Evolutionary conservation across 2,888 invertebrate genomes (phyloP).

Genomic region (Platycheirus rosarum): DNA sequence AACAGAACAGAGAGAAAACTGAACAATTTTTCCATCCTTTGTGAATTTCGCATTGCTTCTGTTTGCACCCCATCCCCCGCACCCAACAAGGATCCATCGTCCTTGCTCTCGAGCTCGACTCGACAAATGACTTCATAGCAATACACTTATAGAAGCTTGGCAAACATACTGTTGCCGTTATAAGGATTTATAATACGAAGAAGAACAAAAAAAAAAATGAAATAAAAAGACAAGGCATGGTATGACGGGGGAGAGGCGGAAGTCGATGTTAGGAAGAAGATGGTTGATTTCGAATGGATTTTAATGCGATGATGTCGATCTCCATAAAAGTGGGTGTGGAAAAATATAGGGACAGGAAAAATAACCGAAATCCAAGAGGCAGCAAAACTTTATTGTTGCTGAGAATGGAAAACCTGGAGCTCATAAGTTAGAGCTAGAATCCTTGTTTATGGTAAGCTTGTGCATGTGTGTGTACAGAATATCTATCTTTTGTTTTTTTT

Average conservation of each 20-base stretch:
- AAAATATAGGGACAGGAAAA: slow-evolving; percentile 12
- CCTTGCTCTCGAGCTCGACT: too few species aligned
- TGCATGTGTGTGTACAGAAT: slow-evolving; percentile 1
- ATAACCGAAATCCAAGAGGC: slow-evolving; percentile 30
- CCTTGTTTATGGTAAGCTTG: slow-evolving; percentile 2
- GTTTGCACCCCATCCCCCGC: neutral
- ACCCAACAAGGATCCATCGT: slow-evolving; percentile 1
- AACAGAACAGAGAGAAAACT: slow-evolving; percentile 37
- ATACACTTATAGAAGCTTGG: slow-evolving; percentile 63
- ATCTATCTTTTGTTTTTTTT: too few species aligned
- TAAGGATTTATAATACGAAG: slow-evolving; percentile 66
- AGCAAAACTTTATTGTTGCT: slow-evolving; percentile 62
- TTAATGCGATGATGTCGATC: slow-evolving; percentile 71
- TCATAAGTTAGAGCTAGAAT: slow-evolving; percentile 50
- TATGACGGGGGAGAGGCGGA: slow-evolving; percentile 17
- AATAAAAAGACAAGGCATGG: slow-evolving; percentile 9
- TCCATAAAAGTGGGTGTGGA: slow-evolving; percentile 40
- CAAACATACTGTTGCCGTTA: slow-evolving; percentile 74
- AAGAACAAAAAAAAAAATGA: slow-evolving; percentile 9
- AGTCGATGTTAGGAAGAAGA: slow-evolving; percentile 60
- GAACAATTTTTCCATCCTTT: slow-evolving; percentile 59
- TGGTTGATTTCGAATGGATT: slow-evolving; percentile 71
- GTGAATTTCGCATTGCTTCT: slow-evolving; percentile 27
- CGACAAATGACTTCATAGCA: slow-evolving; percentile 73
- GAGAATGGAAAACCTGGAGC: slow-evolving; percentile 64